Evolutionary conservation across 2,797 vertebrate species (phyloP).

Genomic region (Mus minutoides): DNA sequence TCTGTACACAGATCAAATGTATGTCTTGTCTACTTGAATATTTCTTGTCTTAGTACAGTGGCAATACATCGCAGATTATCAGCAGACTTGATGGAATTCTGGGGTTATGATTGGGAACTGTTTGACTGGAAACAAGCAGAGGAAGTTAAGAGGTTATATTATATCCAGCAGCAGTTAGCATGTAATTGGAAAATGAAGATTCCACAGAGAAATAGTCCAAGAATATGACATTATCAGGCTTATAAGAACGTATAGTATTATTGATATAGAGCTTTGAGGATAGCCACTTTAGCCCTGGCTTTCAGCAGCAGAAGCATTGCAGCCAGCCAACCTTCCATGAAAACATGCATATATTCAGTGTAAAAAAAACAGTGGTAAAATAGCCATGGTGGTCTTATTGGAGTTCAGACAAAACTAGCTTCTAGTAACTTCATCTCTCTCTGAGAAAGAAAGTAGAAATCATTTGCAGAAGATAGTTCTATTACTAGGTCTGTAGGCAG

Average conservation of each 20-base stretch:
- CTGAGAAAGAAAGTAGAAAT: background rate
- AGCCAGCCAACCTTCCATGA: background rate
- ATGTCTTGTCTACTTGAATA: background rate
- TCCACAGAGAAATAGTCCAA: conserved; percentile 1
- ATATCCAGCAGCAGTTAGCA: background rate
- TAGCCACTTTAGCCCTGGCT: background rate
- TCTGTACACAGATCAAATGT: background rate
- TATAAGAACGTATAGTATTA: background rate
- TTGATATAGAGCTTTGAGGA: background rate
- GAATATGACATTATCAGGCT: background rate
- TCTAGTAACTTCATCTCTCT: background rate
- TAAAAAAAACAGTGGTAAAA: background rate
- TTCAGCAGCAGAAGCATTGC: background rate
- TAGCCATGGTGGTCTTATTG: background rate
- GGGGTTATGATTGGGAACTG: background rate
- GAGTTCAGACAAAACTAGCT: background rate
- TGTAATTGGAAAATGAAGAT: background rate
- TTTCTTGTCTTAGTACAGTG: background rate
- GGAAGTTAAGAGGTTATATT: background rate
- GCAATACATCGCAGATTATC: background rate
- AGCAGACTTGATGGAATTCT: background rate
- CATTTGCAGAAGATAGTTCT: background rate
- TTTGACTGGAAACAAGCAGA: conserved; percentile 1
- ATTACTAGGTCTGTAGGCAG: background rate
- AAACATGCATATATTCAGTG: background rate